Percentiles rank a stretch among this genome's conserved stretches.
Evolutionary conservation across 2,113 vertebrate genomes (phyloP).

Genomic region (Bubalus kerabau): DNA sequence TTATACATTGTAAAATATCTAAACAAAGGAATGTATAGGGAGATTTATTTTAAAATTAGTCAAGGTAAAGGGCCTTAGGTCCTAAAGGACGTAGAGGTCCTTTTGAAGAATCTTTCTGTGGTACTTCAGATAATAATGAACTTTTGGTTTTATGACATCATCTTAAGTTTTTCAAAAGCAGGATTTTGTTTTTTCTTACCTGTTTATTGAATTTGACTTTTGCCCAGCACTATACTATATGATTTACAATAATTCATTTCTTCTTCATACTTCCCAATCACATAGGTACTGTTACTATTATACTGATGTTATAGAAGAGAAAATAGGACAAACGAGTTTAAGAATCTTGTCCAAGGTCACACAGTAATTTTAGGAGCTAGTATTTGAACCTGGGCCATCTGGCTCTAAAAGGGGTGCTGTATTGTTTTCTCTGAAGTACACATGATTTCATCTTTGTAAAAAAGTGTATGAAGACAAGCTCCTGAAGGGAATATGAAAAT

Average conservation of each 20-base stretch:
- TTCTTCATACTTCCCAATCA: neutral
- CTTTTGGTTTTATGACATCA: neutral
- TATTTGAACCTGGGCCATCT: neutral
- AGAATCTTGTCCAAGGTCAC: neutral
- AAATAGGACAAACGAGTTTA: slow-evolving; percentile 23
- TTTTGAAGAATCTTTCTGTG: neutral
- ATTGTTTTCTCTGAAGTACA: neutral
- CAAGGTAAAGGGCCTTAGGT: neutral
- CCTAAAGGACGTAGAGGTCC: neutral
- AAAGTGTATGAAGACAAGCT: neutral
- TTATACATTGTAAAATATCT: slow-evolving; percentile 31
- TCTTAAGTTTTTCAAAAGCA: neutral
- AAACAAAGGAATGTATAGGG: neutral
- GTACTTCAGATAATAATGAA: neutral
- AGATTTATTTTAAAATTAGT: slow-evolving; percentile 5
- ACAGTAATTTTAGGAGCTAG: slow-evolving; percentile 5
- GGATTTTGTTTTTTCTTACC: neutral
- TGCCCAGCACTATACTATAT: neutral
- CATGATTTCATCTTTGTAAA: neutral
- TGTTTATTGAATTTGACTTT: neutral
- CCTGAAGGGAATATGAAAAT: neutral
- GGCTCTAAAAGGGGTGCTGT: neutral
- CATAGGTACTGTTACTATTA: neutral
- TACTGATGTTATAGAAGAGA: neutral
- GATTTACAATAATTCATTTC: slow-evolving; percentile 2